Evolutionary conservation across 2,888 invertebrate species (phyloP), one percentile per base, ranked within the genome.

Genomic region (Trachelus iudaicus): DNA sequence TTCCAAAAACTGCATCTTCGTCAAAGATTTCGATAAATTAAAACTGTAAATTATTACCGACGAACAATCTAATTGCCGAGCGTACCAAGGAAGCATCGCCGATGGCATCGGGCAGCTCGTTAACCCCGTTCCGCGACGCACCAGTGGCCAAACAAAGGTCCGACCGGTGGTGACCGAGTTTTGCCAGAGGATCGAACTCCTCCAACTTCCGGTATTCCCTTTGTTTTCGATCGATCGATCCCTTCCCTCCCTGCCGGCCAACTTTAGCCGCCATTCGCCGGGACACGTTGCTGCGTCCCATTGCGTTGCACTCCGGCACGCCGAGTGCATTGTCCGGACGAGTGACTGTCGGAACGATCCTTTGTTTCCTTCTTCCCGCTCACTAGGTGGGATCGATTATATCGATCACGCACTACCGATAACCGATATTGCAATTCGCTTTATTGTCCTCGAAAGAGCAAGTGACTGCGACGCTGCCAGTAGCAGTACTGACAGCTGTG

Each of bases 191-290:
- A 81, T 84, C 83, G 78, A 81, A 80, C 82, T 73, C 76, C 82
- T 83, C 81, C 82, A 77, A 82, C 84, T 84, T 84, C 83, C 85
- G 76, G 80, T 75, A 23, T 56, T 74, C 77, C 79, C 81, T 82
- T 80, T 82, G 80, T 81, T 75, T 75, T 34, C 37, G 79, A 80
- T 80, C 78, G 77, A 80, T 75, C 75, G 69, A 77, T 76, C 79
- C 71, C 40, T 15, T 68, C 75, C 77, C 75, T 69, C 73, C 73
- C 69, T 80, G 23, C 23, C 77, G 80, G 75, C 31, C 79, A 80
- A 81, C 40, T 56, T 56, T 23, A 23, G 23, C 23, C 23, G 40
- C 23, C 40, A 56, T 56, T 56, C 40, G 40, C 23, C 0, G 40
- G 40, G 9, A 56, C 6, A 23, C 40, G 40, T 23, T 23, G 40